phyloP scores from a whole-genome alignment of 1,140 invertebrate genomes.

The Bombus picipes region DNA sequence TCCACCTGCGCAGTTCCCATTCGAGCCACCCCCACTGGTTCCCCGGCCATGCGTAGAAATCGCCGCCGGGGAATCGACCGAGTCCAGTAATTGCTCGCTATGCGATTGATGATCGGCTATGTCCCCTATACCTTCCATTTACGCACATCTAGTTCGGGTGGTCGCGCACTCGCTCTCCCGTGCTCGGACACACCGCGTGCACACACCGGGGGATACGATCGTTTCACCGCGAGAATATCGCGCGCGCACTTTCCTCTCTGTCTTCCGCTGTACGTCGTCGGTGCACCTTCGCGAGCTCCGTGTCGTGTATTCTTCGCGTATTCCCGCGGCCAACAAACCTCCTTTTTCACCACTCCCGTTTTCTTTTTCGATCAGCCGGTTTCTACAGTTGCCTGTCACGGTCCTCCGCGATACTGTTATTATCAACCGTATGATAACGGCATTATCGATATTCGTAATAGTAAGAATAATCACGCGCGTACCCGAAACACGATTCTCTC shows the following conservation, averaged over 20 bases:
- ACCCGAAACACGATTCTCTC: conserved; percentile 23
- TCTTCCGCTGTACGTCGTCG: not conserved
- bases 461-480: not conserved
- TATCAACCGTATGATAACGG: not conserved
- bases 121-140: conserved; percentile 87
- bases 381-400: not conserved
- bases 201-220: conserved; percentile 24
- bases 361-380: not conserved
- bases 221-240: not conserved
- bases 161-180: conserved; percentile 68
- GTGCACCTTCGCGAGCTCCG: not conserved
- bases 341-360: not conserved
- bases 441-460: not conserved
- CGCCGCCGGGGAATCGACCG: conserved; percentile 83
- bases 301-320: not conserved
- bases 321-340: not conserved
- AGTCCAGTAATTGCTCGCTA: conserved; percentile 84
- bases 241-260: conserved; percentile 1
- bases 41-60: conserved; percentile 84
- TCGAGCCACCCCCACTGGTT: conserved; percentile 81
- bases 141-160: conserved; percentile 79
- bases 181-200: conserved; percentile 51
- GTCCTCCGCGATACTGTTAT: not conserved
- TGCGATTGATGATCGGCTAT: conserved; percentile 86
- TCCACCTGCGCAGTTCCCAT: conserved; percentile 79